A percentile compares a stretch with the other conserved stretches of the same genome.
Conservation (phyloP, 2,797 vertebrate genomes). For the Nyctalus aviator region DNA sequence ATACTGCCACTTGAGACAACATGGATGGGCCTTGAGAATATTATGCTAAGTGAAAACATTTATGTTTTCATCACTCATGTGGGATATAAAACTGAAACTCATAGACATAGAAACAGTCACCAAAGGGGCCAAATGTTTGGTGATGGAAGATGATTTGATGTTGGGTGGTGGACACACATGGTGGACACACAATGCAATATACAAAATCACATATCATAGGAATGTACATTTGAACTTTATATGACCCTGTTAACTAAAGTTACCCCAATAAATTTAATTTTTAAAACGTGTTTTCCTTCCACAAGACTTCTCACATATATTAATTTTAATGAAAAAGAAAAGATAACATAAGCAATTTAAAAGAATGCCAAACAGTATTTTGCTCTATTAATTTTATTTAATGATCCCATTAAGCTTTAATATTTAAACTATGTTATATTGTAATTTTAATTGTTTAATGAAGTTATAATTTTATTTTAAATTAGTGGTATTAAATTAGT, state of each 20-base stretch:
- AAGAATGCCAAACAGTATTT: neutral
- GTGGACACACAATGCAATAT: neutral
- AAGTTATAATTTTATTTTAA: neutral
- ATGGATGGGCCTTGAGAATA: neutral
- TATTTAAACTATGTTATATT: constrained; percentile 3
- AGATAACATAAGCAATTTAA: neutral
- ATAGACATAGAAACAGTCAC: neutral
- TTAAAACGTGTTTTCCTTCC: neutral
- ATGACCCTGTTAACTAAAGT: neutral
- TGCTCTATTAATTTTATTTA: neutral
- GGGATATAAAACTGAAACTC: neutral
- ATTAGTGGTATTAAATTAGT: neutral
- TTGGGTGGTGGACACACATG: neutral
- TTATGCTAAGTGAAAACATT: neutral
- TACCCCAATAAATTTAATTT: neutral
- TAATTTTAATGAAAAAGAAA: constrained; percentile 28
- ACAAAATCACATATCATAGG: neutral
- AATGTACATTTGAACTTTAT: neutral
- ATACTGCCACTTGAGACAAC: neutral
- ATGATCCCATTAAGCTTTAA: neutral
- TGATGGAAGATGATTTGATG: neutral
- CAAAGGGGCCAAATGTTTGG: neutral
- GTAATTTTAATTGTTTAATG: neutral
- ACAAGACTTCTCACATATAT: neutral
- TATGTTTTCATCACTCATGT: neutral